Base-by-base conservation (phyloP, 2,113 vertebrate genomes). In the Clupea harengus region DNA sequence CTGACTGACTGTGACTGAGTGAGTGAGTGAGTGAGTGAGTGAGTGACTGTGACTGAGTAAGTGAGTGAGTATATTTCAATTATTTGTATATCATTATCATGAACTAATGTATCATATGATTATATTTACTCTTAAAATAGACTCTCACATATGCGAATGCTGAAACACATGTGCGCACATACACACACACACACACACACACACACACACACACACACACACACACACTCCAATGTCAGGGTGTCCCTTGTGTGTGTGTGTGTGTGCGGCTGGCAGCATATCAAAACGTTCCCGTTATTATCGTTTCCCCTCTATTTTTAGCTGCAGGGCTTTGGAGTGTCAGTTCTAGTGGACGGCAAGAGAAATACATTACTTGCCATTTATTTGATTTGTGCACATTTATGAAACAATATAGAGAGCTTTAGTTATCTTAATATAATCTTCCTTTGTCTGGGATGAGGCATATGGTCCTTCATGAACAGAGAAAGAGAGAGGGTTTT, bases 341-440 rank as follows among this genome's bases (percentile, higher is more conserved):
- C 54, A 8, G 10, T 32, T 82, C 39, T 57, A 25, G 32, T 28
- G 49, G 46, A 78, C 17, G 32, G 46, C 46, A 45, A 84, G 25
- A 82, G 82, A 84, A 87, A 60, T 46, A n/a, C n/a, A 72, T 81
- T 83, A 86, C 83, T 86, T 86, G n/a, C 45, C 80, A 82, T 87
- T 84, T 84, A 83, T 85, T 88, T 67, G 50, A 85, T 87, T 86
- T 84, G 9, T 84, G 78, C 49, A 82, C 45, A 44, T 83, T 82
- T 52, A 82, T 87, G 60, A 83, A 83, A 81, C 84, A 86, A 85
- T 85, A 78, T 83, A 88, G 39, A 67, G 60, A 47, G 75, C 64
- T 87, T 85, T 54, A 80, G 85, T 22, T 86, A 87, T 86, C 82
- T 86, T 89, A 83, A 88, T 86, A 84, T 52, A 89, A 89, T 90